phyloP scores from a whole-genome alignment of 64 coral and sea anemone species.

The Stichodactyla mertensii region DNA sequence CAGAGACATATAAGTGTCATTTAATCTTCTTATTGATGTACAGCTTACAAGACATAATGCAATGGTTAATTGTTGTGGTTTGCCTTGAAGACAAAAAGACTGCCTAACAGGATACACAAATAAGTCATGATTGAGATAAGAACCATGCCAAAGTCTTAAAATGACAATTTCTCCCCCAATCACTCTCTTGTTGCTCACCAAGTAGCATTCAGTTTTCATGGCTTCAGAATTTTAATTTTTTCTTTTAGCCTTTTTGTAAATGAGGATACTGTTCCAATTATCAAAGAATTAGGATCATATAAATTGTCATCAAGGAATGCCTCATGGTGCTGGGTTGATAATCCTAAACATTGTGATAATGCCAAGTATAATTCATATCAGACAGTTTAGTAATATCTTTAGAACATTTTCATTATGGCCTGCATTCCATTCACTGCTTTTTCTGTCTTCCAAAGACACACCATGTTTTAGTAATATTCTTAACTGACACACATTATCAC shows the following conservation, averaged over 20 bases:
- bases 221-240: background rate
- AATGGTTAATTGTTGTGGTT: conserved; percentile 13
- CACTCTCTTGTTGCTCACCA: background rate
- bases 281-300: background rate
- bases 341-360: background rate
- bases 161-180: background rate
- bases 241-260: background rate
- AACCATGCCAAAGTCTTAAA: background rate
- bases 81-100: conserved; percentile 11
- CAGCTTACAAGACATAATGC: background rate
- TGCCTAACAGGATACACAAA: conserved; percentile 4
- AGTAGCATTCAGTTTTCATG: background rate
- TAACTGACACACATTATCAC: no score
- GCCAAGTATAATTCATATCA: background rate
- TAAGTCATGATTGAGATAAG: conserved; percentile 10
- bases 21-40: conserved; percentile 1
- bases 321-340: background rate
- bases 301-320: background rate
- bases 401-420: background rate
- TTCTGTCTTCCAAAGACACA: background rate
- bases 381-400: background rate
- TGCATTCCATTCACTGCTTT: background rate
- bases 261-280: background rate
- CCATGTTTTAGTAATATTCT: background rate
- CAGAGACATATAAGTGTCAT: background rate